Conservation (phyloP, 1,140 invertebrate species). For the Drosophila prosaltans region DNA sequence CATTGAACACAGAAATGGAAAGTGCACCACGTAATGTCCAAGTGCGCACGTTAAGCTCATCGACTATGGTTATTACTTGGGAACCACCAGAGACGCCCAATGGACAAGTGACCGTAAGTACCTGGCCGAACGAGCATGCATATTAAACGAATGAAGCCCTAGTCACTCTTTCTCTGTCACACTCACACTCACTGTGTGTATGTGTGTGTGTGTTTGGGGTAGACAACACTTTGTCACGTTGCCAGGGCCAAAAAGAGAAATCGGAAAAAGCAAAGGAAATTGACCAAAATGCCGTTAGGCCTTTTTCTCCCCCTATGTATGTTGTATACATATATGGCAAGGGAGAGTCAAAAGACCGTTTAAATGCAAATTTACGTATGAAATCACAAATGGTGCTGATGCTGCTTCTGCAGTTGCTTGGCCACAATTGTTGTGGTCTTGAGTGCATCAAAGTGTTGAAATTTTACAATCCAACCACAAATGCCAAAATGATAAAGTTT, state of each 20-base stretch:
- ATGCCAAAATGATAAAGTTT: slow-evolving; percentile 50
- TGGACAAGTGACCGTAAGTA: slow-evolving; percentile 96
- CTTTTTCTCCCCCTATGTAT: slow-evolving; percentile 11
- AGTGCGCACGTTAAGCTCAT: slow-evolving; percentile 95
- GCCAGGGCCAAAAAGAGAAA: slow-evolving; percentile 9
- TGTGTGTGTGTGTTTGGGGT: slow-evolving; percentile 8
- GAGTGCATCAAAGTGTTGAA: slow-evolving; percentile 28
- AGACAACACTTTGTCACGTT: slow-evolving; percentile 48
- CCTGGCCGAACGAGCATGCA: slow-evolving; percentile 51
- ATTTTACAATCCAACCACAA: slow-evolving; percentile 39
- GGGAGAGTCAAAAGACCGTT: slow-evolving; percentile 25
- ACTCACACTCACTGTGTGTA: neutral
- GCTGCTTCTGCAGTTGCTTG: slow-evolving; percentile 28
- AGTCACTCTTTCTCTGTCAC: neutral
- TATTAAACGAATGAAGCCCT: slow-evolving; percentile 56
- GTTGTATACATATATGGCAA: neutral
- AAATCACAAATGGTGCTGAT: slow-evolving; percentile 46
- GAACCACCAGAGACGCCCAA: slow-evolving; percentile 98
- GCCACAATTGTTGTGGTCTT: slow-evolving; percentile 59
- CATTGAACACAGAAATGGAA: slow-evolving; percentile 90
- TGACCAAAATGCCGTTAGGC: slow-evolving; percentile 58
- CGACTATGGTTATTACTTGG: slow-evolving; percentile 98
- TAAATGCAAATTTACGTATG: slow-evolving; percentile 60
- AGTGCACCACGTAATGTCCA: slow-evolving; percentile 96
- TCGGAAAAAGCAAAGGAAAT: slow-evolving; percentile 32